phyloP scores from a whole-genome alignment of 1,140 invertebrate species.

The Papilio dardanus region DNA sequence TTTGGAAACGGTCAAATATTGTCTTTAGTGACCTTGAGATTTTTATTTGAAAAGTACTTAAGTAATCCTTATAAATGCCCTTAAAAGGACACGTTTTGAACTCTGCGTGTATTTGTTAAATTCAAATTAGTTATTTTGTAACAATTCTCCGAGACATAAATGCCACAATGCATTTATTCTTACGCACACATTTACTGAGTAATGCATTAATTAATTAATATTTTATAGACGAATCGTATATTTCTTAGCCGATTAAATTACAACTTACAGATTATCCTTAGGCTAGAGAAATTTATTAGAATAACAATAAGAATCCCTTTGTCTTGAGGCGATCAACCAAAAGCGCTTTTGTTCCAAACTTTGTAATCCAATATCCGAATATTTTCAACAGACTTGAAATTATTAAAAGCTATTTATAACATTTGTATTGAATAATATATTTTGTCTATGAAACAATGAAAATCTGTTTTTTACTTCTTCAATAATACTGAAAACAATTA shows the following conservation, averaged over 20 bases:
- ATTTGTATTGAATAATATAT: not conserved
- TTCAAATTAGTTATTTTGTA: not conserved
- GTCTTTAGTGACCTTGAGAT: not conserved
- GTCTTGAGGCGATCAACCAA: not conserved
- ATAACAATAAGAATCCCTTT: conserved; percentile 3
- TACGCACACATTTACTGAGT: not conserved
- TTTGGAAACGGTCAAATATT: not conserved
- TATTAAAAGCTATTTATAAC: not conserved
- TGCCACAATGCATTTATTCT: not conserved
- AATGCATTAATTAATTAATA: not conserved
- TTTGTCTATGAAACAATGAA: not conserved
- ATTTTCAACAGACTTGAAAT: not conserved
- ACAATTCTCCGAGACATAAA: not conserved
- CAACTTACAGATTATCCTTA: not conserved
- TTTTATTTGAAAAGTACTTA: not conserved
- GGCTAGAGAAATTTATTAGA: conserved; percentile 1
- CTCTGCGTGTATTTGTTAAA: not conserved
- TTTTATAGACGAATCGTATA: not conserved
- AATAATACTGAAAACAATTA: not conserved
- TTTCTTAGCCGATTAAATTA: not conserved
- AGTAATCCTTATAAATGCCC: too few species aligned
- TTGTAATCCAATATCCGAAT: not conserved
- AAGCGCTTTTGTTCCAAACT: not conserved
- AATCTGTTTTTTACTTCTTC: not conserved
- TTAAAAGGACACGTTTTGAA: too few species aligned